Base-by-base conservation (phyloP, 2,113 vertebrate species). In the Pteronura brasiliensis region DNA sequence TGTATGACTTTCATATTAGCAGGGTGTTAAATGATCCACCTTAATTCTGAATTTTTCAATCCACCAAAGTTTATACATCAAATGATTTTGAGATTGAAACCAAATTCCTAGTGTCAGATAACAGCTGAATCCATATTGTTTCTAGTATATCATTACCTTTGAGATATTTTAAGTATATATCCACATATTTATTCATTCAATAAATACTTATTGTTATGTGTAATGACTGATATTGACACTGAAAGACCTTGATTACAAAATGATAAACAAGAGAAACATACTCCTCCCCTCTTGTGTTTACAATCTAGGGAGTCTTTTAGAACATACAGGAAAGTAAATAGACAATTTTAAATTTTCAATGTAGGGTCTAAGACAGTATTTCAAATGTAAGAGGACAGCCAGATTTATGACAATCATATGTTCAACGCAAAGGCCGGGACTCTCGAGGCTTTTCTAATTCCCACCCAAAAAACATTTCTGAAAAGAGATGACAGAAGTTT, bases 401-500 rank as follows among this genome's bases (percentile, higher is more conserved):
- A 49, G 15, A 23, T n/a, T 52, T n/a, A 34, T 4, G 15, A 11
- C 25, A n/a, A 47, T 76, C 9, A 31, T 44, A 63, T 20, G 1
- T 63, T 39, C 34, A 88, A 44, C 14, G n/a, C 10, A 7, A 59
- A 67, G 17, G 6, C 4, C 31, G 90, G 21, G 23, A 39, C 15
- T 31, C 36, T 36, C 17, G 14, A 36, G 13, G 11, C 1, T 31
- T 49, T 84, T 67, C 15, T 29, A 34, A 82, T 49, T 1, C 15
- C 49, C 29, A 47, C 2, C 27, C 5, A 34, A 27, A 55, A 4
- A 52, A 21, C 67, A 7, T 86, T 47, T 69, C 25, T 59, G 23
- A 84, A 90, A 96, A 61, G 0, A 83, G 18, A 67, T 27, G 42
- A 49, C 65, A 92, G 5, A 69, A 86, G 82, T 88, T 42, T 77